Base-by-base conservation (phyloP, 2,888 invertebrate species). In the Seira musarum region DNA sequence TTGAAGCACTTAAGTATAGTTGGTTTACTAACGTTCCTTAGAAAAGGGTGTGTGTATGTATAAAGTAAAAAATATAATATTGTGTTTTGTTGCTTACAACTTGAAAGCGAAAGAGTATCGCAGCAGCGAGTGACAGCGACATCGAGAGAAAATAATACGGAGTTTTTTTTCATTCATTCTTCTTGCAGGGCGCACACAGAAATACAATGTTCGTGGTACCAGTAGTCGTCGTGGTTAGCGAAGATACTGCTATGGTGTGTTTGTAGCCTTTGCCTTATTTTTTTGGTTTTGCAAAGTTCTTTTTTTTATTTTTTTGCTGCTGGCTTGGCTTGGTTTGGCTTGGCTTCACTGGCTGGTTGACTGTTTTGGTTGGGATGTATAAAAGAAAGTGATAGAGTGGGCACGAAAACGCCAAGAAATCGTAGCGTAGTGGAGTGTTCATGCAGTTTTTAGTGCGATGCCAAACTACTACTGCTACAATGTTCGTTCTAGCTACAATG, bases 381-480 rank as follows among this genome's bases (percentile, higher is more conserved):
- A 60, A 60, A 49, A 15, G 49, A 49, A 21, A 60, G 53, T 53
- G 53, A 17, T n/a, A 53, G 53, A 53, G 21, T 60, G 60, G 22
- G 60, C 60, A 60, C 19, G 15, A 60, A 21, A 60, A 60, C 21
- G 19, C 60, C 22, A 22, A 60, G 60, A 60, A 60, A 60, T 60
- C 22, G 60, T 60, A 60, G 60, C 13, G 3, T 2, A 60, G 21
- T 49, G 15, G 17, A 22, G 5, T 60, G 21, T 22, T 60, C 60
- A 60, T 60, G 60, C 60, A 60, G 60, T 60, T 60, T 60, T 60
- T 60, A 60, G 60, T 21, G 60, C 21, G 60, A 21, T 60, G 60
- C 21, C 60, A 60, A 49, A 49, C 49, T 49, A 49, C 15, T n/a
- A 60, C 60, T 5, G 22, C 60, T 60, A 60, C 53, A 13, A 53